Conservation (phyloP, 92 coral and sea anemone species). For the Desmophyllum pertusum region DNA sequence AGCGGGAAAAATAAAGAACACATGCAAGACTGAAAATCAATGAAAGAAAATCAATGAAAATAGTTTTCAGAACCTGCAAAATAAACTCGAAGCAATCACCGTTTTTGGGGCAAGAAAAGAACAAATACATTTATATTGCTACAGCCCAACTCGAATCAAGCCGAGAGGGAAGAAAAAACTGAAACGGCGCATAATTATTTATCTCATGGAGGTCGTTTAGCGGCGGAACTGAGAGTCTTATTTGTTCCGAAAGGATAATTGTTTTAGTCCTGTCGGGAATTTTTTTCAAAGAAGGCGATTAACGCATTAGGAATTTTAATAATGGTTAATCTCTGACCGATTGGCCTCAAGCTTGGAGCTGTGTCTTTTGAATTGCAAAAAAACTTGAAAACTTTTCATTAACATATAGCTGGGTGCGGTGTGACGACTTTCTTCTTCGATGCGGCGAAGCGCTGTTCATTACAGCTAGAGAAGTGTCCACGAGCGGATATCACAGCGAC, state of each 20-base stretch:
- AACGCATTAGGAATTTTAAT: slow-evolving; percentile 10
- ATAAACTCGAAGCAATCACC: not conserved
- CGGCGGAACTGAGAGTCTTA: not conserved
- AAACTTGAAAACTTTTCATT: not conserved
- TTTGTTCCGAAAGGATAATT: not conserved
- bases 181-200: not conserved
- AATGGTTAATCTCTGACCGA: not conserved
- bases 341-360: not conserved
- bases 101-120: not conserved
- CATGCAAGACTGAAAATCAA: not conserved
- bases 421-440: not conserved
- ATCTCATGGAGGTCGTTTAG: not conserved
- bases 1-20: not conserved
- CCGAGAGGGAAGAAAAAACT: not conserved
- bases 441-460: not conserved
- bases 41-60: not conserved
- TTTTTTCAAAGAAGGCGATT: not conserved
- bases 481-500: not conserved
- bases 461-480: not conserved
- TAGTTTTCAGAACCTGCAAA: not conserved
- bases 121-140: not conserved
- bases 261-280: slow-evolving; percentile 5
- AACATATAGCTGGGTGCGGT: not conserved
- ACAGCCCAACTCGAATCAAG: not conserved
- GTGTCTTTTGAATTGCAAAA: slow-evolving; percentile 4